These are phyloP conservation scores for Masnerella sp. DNA, from an alignment of 2,888 invertebrate genomes.

Conservation along the genomic window DNA sequence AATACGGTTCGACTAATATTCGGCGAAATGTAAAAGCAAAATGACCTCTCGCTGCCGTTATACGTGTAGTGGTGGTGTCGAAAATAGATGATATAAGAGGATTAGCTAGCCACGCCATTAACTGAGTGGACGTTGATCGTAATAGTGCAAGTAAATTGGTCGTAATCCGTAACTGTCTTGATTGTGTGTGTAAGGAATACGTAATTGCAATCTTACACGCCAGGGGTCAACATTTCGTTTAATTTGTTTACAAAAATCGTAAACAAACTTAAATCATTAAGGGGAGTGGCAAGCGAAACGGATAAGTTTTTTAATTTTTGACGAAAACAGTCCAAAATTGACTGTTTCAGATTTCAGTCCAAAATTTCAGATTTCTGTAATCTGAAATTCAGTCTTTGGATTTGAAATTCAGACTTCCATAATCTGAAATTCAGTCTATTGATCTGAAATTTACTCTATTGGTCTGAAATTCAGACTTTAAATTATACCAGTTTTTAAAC, in stretches of 20 bases:
- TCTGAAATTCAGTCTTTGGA: too few species aligned
- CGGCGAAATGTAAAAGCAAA: conserved; percentile 18
- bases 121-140: conserved; percentile 38
- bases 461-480: too few species aligned
- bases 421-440: too few species aligned
- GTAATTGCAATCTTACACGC: conserved; percentile 11
- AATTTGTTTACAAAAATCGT: background rate
- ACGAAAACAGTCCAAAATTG: too few species aligned
- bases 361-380: too few species aligned
- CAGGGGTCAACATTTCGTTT: background rate
- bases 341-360: too few species aligned
- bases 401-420: too few species aligned
- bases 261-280: too few species aligned
- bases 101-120: conserved; percentile 39
- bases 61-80: conserved; percentile 20
- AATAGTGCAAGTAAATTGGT: conserved; percentile 32
- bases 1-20: conserved; percentile 16
- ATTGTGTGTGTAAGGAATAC: conserved; percentile 22
- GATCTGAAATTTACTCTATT: too few species aligned
- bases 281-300: too few species aligned
- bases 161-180: conserved; percentile 37
- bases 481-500: too few species aligned
- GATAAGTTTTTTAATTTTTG: too few species aligned
- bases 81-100: conserved; percentile 43
- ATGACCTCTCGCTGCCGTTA: conserved; percentile 9